Percentiles rank a stretch among this genome's conserved stretches.
Evolutionary conservation across 2,797 vertebrate genomes (phyloP).

Genomic region (Oreochromis mossambicus): DNA sequence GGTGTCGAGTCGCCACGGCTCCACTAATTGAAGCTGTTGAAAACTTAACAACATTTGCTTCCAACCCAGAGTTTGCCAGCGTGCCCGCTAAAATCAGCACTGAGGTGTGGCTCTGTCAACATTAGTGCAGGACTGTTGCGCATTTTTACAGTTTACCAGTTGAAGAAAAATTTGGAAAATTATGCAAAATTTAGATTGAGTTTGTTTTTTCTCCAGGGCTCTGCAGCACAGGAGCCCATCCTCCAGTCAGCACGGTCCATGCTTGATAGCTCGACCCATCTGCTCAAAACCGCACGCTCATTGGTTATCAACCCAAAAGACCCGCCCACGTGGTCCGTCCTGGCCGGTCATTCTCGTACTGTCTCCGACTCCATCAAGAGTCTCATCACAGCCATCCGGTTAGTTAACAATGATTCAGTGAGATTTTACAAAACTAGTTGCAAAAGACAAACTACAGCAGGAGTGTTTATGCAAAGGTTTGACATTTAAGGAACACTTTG

Average conservation of each 20-base stretch:
- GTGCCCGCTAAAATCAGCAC: slow-evolving; percentile 93
- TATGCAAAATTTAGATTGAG: background rate
- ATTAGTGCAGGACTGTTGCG: background rate
- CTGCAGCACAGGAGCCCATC: slow-evolving; percentile 91
- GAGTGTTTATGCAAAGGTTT: background rate
- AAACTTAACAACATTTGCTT: slow-evolving; percentile 92
- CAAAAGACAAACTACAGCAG: background rate
- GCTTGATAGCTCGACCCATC: slow-evolving; percentile 91
- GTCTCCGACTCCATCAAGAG: slow-evolving; percentile 98
- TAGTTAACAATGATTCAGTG: background rate
- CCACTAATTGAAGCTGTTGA: slow-evolving; percentile 96
- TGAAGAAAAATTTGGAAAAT: background rate
- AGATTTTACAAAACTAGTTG: background rate
- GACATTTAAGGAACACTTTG: background rate
- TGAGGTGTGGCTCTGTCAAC: slow-evolving; percentile 74
- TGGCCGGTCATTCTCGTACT: slow-evolving; percentile 94
- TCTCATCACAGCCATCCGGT: slow-evolving; percentile 98
- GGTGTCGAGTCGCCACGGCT: slow-evolving; percentile 86
- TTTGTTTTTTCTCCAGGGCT: slow-evolving; percentile 74
- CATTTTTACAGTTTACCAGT: background rate
- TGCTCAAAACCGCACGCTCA: slow-evolving; percentile 92
- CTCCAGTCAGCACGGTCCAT: slow-evolving; percentile 89
- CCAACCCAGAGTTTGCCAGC: slow-evolving; percentile 97
- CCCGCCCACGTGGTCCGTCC: slow-evolving; percentile 93
- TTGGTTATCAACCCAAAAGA: slow-evolving; percentile 97